Evolutionary conservation across 2,888 invertebrate genomes (phyloP), one percentile per base, ranked within the genome.

Genomic region (Agrochola lychnidis): DNA sequence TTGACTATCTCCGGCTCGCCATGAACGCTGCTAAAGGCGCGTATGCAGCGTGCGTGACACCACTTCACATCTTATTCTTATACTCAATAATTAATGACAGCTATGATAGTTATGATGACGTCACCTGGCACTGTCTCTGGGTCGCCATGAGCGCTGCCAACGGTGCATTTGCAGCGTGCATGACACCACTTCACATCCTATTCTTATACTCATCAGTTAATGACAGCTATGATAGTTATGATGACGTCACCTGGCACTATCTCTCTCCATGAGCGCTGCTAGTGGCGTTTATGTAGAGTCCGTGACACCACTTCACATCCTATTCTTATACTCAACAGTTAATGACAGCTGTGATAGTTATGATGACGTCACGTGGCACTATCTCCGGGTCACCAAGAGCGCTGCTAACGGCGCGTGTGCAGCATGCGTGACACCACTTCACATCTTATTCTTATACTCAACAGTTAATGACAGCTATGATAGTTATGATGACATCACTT

Each of bases 51-150:
- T 30, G 30, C 30, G 30, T 30, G 30, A 30, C 30, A 30, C 30
- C 30, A 30, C 30, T 48, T 51, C 22, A 19, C 51, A 51, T 51
- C 51, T 6, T 53, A 22, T 22, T 53, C 22, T 4, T 1, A n/a
- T 10, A n/a, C 56, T 56, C n/a, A 56, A 56, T 12, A 12, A 0
- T 14, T 57, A 57, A 57, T 14, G 57, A 25, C 57, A 57, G 5
- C 57, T 57, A 57, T 57, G 56, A 56, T 56, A 56, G 56, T 56
- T 56, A n/a, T 56, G 1, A 14, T 12, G 1, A 25, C 25, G n/a
- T 6, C 53, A 73, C 96, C 95, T 95, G 93, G 88, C 93, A 95
- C 95, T 96, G 95, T 95, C 95, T 96, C 90, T 93, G 92, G 87
- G 87, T 91, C 91, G 92, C 92, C 96, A 96, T 96, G 92, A 87